Evolutionary conservation across 2,797 vertebrate genomes (phyloP).

Genomic region (Monodelphis domestica): DNA sequence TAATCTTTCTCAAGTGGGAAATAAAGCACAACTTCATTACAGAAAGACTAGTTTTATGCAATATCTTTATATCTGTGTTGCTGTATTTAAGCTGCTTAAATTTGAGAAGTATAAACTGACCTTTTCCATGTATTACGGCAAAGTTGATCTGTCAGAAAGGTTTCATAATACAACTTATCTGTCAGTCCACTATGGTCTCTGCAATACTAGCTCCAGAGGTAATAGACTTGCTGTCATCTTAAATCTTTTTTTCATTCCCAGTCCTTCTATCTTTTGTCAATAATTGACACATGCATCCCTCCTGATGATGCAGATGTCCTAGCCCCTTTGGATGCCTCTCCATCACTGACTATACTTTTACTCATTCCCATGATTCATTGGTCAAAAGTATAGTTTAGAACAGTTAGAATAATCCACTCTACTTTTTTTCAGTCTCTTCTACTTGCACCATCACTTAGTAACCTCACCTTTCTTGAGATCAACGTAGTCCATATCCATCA

Average conservation of each 20-base stretch:
- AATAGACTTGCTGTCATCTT: not conserved
- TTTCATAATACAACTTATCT: not conserved
- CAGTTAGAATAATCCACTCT: not conserved
- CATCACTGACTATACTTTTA: not conserved
- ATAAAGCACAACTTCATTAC: not conserved
- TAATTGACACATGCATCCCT: not conserved
- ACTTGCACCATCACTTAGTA: not conserved
- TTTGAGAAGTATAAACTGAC: not conserved
- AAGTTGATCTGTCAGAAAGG: not conserved
- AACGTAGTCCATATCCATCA: not conserved
- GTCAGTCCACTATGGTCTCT: not conserved
- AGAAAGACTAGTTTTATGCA: not conserved
- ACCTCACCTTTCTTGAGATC: not conserved
- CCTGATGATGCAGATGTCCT: not conserved
- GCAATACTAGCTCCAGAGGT: not conserved
- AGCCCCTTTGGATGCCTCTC: not conserved
- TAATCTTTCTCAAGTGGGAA: not conserved
- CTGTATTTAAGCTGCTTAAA: not conserved
- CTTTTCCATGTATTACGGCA: not conserved
- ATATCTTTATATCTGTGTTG: not conserved
- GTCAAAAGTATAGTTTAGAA: not conserved
- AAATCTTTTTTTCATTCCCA: not conserved
- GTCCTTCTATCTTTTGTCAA: not conserved
- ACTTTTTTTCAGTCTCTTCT: not conserved
- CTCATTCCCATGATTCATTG: not conserved